Evolutionary conservation across 2,113 vertebrate genomes (phyloP).

Genomic region (Typhlomys cinereus): DNA sequence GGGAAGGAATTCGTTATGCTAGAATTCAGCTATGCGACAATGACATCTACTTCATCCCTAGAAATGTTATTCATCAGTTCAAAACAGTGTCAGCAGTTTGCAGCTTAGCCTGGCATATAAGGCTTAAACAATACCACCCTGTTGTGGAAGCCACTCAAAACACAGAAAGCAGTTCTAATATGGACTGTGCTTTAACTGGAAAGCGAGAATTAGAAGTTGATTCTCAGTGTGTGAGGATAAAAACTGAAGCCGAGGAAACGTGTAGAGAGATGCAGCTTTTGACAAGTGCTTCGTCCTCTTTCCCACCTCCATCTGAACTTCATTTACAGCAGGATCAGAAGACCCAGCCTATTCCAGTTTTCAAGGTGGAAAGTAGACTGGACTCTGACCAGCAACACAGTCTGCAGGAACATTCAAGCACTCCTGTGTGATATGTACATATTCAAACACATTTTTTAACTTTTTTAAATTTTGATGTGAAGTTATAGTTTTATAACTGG

Average conservation of each 20-base stretch:
- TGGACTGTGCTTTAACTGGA: constrained; percentile 81
- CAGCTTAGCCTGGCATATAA: constrained; percentile 98
- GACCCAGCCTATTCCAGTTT: constrained; percentile 81
- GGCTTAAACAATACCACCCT: constrained; percentile 93
- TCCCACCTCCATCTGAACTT: constrained; percentile 82
- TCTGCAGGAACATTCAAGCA: constrained; percentile 84
- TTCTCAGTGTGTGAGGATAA: constrained; percentile 82
- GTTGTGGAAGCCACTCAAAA: constrained; percentile 83
- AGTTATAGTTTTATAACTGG: constrained; percentile 93
- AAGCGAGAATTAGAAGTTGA: constrained; percentile 84
- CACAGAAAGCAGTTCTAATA: constrained; percentile 79
- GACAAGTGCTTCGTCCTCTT: constrained; percentile 79
- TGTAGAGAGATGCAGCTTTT: constrained; percentile 85
- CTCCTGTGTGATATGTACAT: constrained; percentile 89
- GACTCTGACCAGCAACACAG: constrained; percentile 86
- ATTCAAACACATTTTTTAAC: constrained; percentile 89
- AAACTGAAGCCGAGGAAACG: constrained; percentile 85
- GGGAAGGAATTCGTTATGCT: constrained; percentile 96
- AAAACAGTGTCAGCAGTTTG: constrained; percentile 99
- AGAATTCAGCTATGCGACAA: constrained; percentile 96
- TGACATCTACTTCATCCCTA: constrained; percentile 99
- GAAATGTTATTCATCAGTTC: constrained; percentile 99
- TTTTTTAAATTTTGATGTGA: constrained; percentile 93
- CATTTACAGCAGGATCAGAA: constrained; percentile 81
- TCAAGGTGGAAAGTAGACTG: constrained; percentile 86